A percentile compares a stretch with the other conserved stretches of the same genome.
phyloP scores from a whole-genome alignment of 2,113 vertebrate species.

The Rhynchopsitta pachyrhyncha region DNA sequence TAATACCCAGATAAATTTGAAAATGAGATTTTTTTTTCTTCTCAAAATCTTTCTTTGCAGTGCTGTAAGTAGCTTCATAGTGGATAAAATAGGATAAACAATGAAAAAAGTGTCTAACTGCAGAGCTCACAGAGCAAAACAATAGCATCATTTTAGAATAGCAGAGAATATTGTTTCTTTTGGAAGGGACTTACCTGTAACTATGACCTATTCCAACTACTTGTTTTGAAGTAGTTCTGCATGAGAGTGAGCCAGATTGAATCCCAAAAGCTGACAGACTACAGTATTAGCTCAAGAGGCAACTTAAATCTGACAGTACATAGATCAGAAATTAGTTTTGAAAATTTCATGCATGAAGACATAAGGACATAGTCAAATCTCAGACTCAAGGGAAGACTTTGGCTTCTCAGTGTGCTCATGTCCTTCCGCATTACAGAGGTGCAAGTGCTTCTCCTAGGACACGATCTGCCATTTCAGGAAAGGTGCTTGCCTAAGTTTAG shows the following conservation, averaged over 20 bases:
- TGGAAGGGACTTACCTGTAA: neutral
- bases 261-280: neutral
- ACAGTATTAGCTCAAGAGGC: neutral
- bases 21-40: neutral
- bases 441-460: neutral
- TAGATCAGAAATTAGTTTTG: neutral
- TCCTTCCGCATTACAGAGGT: neutral
- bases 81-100: neutral
- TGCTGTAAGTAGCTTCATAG: neutral
- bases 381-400: neutral
- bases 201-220: neutral
- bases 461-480: neutral
- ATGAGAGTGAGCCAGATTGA: neutral
- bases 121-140: neutral
- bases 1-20: neutral
- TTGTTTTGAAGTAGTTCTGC: neutral
- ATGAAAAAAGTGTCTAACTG: neutral
- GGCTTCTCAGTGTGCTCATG: accelerated
- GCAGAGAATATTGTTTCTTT: neutral
- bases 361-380: neutral
- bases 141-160: neutral
- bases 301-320: neutral
- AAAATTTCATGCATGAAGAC: neutral
- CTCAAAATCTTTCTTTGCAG: neutral
- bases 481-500: neutral